Evolutionary conservation across 2,888 invertebrate genomes (phyloP), one percentile per base, ranked within the genome.

Genomic region (Diarsia rubi): DNA sequence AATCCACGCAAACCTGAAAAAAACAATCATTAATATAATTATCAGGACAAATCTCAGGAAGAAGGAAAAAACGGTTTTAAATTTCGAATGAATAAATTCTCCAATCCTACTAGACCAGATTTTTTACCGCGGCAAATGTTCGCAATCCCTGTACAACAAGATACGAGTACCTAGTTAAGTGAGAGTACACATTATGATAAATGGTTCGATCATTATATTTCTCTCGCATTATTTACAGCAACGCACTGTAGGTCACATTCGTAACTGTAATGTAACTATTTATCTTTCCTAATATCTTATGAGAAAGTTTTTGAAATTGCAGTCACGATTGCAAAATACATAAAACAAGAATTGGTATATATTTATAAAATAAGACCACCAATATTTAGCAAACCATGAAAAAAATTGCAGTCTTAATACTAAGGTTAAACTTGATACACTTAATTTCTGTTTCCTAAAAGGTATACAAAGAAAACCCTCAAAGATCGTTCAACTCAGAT

Each of bases 121-220:
- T 45, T 21, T 27, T 3, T 14, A 6, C 27, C 8, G 70, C 21
- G 6, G 12, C 14, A 42, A 19, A 27, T 54, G 21, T 71, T 76
- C 14, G 3, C n/a, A 42, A 63, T 47, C 47, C 62, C 54, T 42
- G 27, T 16, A 31, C 82, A 79, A 85, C 73, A 83, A 80, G 82
- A 57, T 62, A n/a, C n/a, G n/a, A n/a, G n/a, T n/a, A 75, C 74
- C 79, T 81, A 84, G 86, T 83, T 84, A 85, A 89, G 89, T 89
- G 89, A 91, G 90, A 90, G 91, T 89, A 81, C 85, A 86, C 86
- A 86, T 90, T 88, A 89, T 86, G 83, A 86, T 87, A 86, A 87
- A 91, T 89, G 82, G 83, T 88, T 88, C 70, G 84, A 84, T 81
- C 81, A 86, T 87, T 79, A 82, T 83, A 73, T 62, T 79, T 75